Conservation (phyloP, 2,113 vertebrate genomes). For the Corythoichthys haematopterus region DNA sequence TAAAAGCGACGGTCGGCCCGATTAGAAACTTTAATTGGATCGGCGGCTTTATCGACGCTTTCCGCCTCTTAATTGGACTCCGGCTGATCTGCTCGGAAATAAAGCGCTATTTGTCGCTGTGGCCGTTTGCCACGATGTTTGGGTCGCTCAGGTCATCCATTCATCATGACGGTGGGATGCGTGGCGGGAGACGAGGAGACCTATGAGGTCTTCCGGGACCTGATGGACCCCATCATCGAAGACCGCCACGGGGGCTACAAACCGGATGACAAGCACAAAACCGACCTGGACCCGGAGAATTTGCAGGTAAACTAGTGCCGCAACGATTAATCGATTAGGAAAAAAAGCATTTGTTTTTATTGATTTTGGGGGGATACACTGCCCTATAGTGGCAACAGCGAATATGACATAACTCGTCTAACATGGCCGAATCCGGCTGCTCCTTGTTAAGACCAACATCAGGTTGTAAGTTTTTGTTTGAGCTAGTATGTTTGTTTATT, state of each 20-base stretch:
- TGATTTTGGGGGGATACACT: no score
- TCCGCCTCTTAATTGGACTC: conserved; percentile 11
- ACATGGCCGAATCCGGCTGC: no score
- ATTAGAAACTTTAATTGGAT: conserved; percentile 49
- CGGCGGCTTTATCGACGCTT: conserved; percentile 7
- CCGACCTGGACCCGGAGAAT: conserved; percentile 83
- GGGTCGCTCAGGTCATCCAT: conserved; percentile 80
- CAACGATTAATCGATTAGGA: no score
- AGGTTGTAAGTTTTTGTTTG: no score
- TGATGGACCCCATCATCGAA: conserved; percentile 89
- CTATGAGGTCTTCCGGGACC: conserved; percentile 86
- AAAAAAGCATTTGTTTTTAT: no score
- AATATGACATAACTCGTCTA: no score
- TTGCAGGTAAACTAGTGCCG: conserved; percentile 74
- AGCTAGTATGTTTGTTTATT: no score
- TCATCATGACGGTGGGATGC: conserved; percentile 91
- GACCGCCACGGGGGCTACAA: conserved; percentile 94
- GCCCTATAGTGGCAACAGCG: no score
- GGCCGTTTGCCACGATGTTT: no score
- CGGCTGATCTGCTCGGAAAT: not conserved
- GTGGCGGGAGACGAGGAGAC: conserved; percentile 91
- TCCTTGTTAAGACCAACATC: no score
- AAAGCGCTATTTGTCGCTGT: not conserved
- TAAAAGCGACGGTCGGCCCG: conserved; percentile 35
- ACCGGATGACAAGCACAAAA: conserved; percentile 88